Evolutionary conservation across 1,140 invertebrate genomes (phyloP).

Genomic region (Teleogryllus occipitalis): DNA sequence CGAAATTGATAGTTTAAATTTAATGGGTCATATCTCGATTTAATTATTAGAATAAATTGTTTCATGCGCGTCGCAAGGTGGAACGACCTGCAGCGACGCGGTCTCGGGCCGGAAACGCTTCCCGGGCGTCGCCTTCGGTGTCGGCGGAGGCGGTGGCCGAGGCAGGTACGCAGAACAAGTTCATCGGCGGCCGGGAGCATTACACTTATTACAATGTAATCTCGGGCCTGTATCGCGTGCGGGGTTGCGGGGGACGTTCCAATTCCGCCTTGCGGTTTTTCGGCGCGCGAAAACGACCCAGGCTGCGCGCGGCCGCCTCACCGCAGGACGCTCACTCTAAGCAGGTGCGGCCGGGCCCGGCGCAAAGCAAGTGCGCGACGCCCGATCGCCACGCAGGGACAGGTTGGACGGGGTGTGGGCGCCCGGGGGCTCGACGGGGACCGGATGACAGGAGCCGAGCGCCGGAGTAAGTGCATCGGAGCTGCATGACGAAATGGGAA

Average conservation of each 20-base stretch:
- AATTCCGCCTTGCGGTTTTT: background rate
- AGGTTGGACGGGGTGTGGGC: too few species aligned
- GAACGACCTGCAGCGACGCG: background rate
- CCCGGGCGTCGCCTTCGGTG: background rate
- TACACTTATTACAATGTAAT: background rate
- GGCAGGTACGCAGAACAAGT: background rate
- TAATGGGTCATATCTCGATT: background rate
- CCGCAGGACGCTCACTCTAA: background rate
- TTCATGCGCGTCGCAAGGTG: background rate
- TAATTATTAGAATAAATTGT: background rate
- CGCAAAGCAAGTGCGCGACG: background rate
- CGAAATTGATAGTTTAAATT: background rate
- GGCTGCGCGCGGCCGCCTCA: background rate
- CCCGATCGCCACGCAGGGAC: too few species aligned
- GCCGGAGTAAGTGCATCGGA: too few species aligned
- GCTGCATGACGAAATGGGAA: too few species aligned
- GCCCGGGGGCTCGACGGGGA: background rate
- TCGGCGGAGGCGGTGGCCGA: too few species aligned
- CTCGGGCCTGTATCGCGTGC: background rate
- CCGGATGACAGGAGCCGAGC: too few species aligned
- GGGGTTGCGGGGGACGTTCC: background rate
- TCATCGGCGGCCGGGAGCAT: background rate
- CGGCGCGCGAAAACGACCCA: background rate
- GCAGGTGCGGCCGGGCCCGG: background rate
- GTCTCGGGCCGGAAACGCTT: background rate